phyloP scores from a whole-genome alignment of 2,797 vertebrate species.

The Lemur catta region DNA sequence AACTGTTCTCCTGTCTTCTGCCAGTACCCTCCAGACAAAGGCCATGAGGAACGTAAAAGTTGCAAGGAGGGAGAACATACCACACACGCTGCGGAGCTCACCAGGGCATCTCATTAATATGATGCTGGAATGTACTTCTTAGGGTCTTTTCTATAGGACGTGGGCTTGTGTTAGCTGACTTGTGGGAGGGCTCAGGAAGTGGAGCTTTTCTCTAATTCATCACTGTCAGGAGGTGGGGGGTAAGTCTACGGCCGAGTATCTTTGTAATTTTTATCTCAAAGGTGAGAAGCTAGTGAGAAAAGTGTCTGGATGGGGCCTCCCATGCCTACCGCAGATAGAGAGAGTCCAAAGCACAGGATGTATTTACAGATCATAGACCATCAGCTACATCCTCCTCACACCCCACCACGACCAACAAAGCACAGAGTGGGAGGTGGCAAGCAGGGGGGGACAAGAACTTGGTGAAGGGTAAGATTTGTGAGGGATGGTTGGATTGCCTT shows the following conservation, averaged over 20 bases:
- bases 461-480: not conserved
- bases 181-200: not conserved
- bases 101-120: not conserved
- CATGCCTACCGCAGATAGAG: not conserved
- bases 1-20: not conserved
- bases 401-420: not conserved
- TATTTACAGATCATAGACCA: not conserved
- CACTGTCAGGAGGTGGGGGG: not conserved
- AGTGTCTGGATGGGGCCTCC: not conserved
- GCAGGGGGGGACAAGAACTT: not conserved
- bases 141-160: not conserved
- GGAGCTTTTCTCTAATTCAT: not conserved
- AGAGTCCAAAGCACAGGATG: not conserved
- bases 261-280: not conserved
- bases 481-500: not conserved
- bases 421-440: not conserved
- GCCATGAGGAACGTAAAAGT: not conserved
- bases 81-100: not conserved
- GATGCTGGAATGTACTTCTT: not conserved
- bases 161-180: not conserved
- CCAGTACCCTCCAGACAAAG: not conserved
- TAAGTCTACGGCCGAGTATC: not conserved
- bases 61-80: not conserved
- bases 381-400: not conserved
- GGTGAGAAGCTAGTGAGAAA: not conserved